phyloP scores from a whole-genome alignment of 2,797 vertebrate species.

The Gymnothorax javanicus region DNA sequence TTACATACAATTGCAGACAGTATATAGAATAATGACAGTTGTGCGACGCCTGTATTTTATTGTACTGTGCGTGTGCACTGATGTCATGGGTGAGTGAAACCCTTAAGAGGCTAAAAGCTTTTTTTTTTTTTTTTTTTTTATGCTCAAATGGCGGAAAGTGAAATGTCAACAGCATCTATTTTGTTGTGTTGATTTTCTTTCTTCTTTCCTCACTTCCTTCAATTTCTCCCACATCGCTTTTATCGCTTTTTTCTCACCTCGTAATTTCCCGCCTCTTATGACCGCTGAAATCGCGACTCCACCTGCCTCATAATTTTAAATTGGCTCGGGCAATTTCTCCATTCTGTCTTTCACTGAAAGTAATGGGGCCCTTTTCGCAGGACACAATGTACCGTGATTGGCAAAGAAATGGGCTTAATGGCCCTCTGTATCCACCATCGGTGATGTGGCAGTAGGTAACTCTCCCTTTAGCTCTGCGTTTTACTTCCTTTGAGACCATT shows the following conservation, averaged over 20 bases:
- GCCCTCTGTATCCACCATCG: neutral
- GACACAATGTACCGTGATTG: slow-evolving; percentile 31
- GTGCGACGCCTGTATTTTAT: neutral
- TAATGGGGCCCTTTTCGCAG: slow-evolving; percentile 23
- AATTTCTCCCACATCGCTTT: slow-evolving; percentile 1
- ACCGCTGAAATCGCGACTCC: neutral
- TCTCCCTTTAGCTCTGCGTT: too few relatives aligned
- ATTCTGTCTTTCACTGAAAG: slow-evolving; percentile 9
- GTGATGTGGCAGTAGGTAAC: neutral
- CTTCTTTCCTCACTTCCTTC: neutral
- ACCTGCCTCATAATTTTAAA: slow-evolving; percentile 10
- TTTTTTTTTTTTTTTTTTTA: slow-evolving; percentile 16
- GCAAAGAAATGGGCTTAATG: slow-evolving; percentile 9
- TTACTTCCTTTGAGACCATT: too few relatives aligned
- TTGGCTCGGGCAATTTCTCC: slow-evolving; percentile 26
- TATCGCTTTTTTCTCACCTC: neutral
- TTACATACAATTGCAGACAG: too few relatives aligned
- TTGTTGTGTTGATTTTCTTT: slow-evolving; percentile 11
- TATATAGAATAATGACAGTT: neutral
- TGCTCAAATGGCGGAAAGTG: neutral
- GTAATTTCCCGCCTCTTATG: neutral
- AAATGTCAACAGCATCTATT: slow-evolving; percentile 4
- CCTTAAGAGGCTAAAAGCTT: neutral
- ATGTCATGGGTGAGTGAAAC: neutral
- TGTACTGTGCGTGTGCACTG: neutral